Evolutionary conservation across 2,797 vertebrate species (phyloP), one percentile per base, ranked within the genome.

Genomic region (Silurus aristotelis): DNA sequence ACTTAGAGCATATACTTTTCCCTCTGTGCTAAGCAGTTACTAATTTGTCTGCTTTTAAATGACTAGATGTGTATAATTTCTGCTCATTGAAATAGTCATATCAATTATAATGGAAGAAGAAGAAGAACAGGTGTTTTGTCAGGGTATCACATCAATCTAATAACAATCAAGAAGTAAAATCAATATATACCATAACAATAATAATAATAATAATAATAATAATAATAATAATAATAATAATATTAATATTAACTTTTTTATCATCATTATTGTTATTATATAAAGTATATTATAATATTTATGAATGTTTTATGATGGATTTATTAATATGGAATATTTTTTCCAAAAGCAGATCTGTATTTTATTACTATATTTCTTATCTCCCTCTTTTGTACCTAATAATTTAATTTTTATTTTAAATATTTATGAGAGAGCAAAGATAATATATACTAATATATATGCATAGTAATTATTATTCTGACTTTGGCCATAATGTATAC

Each of bases 1-100:
- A 76, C 80, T 38, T 67, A 66, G n/a, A 64, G 52, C 58, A n/a
- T 60, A 80, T 80, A 83, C 83, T 38, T 64, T 22, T 71, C 20
- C 6, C 43, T 25, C 17, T 38, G 17, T 31, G 25, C n/a, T 31
- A 76, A 76, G n/a, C 13, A 17, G 4, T 58, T 77, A 31, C 31
- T 58, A 27, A 55, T 75, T 13, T 55, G 12, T 52, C 46, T 52
- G 20, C 5, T 48, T n/a, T 17, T 25, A 2, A 27, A 56, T 56
- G 3, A 56, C 7, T 15, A 56, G 48, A 8, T 17, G 17, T 19
- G 31, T 56, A 56, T 56, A 19, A 38, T 38, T 38, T 38, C 38
- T 38, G 38, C 38, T 38, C 25, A 31, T 20, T 31, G 1, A 58
- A 77, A 38, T 78, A 60, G 9, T 2, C 10, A 76, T 19, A 58